Evolutionary conservation across 2,888 invertebrate species (phyloP), one percentile per base, ranked within the genome.

Genomic region (Phragmatobia fuliginosa): DNA sequence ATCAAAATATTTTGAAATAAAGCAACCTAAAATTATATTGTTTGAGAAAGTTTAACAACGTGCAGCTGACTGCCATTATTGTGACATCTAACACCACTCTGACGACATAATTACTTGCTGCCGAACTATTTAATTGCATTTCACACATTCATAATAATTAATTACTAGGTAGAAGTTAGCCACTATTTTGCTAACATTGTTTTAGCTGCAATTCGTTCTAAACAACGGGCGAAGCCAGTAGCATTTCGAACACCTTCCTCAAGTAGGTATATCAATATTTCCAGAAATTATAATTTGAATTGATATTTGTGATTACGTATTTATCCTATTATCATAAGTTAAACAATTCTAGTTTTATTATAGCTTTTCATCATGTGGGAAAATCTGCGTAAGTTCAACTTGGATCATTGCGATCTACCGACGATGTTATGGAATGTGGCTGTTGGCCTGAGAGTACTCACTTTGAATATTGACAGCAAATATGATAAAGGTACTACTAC

Each of bases 381-480:
- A 2, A 5, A 36, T 7, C 16, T 79, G 14, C 75, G 70, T 28
- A 87, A 84, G 70, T 90, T 88, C 62, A 84, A 88, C 0, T 60
- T 88, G 71, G 73, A 78, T 2, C 76, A 86, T 68, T 88, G 87
- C 58, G 90, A 90, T 49, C 78, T 92, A 62, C 85, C 88, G 0
- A 89, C 88, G 0, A 90, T 91, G 87, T 28, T 91, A 32, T 85
- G 84, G 80, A 92, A 92, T 61, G 81, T 89, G 0, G 80, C 85
- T 0, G 70, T 83, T 1, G 74, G 89, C 45, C 73, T 92, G 38
- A 78, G 88, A 70, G 63, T 76, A 0, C 70, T 90, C 10, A 81
- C 88, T 7, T 76, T 92, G 2, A 87, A 89, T 65, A 81, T 91
- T 56, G 86, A 89, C 71, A 83, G 76, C 58, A 78, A 80, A 10